Evolutionary conservation across 2,113 vertebrate genomes (phyloP), one percentile per base, ranked within the genome.

Genomic region (Talpa occidentalis): DNA sequence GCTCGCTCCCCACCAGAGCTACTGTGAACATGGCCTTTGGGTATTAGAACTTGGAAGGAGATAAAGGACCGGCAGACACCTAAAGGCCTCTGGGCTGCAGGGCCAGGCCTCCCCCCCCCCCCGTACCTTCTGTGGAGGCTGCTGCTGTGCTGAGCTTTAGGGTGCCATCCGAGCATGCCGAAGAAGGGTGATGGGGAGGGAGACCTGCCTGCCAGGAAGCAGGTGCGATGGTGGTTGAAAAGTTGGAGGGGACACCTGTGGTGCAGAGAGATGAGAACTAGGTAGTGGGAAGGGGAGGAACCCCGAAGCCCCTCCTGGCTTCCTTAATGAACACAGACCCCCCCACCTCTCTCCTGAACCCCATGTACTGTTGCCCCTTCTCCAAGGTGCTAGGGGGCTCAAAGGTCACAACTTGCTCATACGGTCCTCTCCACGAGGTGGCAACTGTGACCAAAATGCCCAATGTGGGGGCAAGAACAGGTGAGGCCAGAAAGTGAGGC

Each of bases 141-240:
- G 95, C 97, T 0, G 95, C 97, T 0, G 94, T 84, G 95, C 15
- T 97, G 90, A 97, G 97, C 92, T 97, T 97, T 92, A 97, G 59
- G 0, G 93, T 74, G 67, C 97, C 97, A 0, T 97, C 97, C 0
- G 97, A 97, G 78, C 97, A 97, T 0, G 97, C 97, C 0, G 97
- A 97, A 2, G 97, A 97, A 0, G 97, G 97, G 12, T 97, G 97
- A 64, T 97, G 97, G 22, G 97, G 97, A n/a, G 97, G 97, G 54
- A 97, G 97, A 0, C 96, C 97, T 2, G 97, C 94, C 86, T 97
- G 97, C 97, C 97, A 97, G 60, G 97, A 97, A 12, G 93, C 88
- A 52, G 97, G 96, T 0, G 96, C 94, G 73, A 97, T 93, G 15
- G 97, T 96, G 93, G 97, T 97, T 26, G 97, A 28, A 54, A 97